phyloP scores from a whole-genome alignment of 2,888 invertebrate species.

The Agonopterix alstromeriana region DNA sequence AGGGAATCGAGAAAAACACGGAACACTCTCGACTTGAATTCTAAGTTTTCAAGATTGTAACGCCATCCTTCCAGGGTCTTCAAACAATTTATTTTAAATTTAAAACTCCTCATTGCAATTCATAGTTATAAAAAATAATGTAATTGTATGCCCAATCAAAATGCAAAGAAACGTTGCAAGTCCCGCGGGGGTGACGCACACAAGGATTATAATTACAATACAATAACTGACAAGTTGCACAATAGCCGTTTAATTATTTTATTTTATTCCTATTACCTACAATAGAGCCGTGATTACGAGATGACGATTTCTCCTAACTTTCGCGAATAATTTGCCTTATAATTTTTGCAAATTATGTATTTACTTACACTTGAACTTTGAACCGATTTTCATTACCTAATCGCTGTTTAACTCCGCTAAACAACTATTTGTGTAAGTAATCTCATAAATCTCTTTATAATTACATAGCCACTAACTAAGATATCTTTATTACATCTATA shows the following conservation, averaged over 20 bases:
- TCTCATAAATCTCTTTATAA: constrained; percentile 51
- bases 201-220: no score
- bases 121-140: background rate
- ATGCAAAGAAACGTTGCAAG: background rate
- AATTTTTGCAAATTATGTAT: background rate
- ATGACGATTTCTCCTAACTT: constrained; percentile 8
- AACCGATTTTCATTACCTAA: background rate
- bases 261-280: background rate
- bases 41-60: no score
- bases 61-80: no score
- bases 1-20: no score
- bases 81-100: no score
- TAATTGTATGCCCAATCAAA: background rate
- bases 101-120: no score
- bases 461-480: constrained; percentile 43
- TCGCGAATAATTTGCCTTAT: constrained; percentile 1
- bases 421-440: constrained; percentile 35
- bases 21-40: no score
- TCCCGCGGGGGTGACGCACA: no score
- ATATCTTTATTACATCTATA: constrained; percentile 61
- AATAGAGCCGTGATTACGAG: constrained; percentile 6
- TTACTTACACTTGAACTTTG: constrained; percentile 1
- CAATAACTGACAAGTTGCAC: background rate
- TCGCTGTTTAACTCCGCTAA: constrained; percentile 11
- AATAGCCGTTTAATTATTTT: constrained; percentile 4